Evolutionary conservation across 2,797 vertebrate species (phyloP).

Genomic region (Pseudochaenichthys georgianus): DNA sequence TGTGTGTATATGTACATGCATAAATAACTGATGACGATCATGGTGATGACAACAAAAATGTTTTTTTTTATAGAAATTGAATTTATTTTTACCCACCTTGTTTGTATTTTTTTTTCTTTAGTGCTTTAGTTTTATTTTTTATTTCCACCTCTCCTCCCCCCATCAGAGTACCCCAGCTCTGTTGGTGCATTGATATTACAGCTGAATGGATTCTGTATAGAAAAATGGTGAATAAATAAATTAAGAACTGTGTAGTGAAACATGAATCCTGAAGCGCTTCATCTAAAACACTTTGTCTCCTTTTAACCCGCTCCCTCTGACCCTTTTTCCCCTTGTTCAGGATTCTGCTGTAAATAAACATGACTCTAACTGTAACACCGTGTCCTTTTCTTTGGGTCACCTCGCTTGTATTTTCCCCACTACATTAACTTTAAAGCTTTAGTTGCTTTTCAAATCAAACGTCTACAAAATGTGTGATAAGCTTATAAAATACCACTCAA

Average conservation of each 20-base stretch:
- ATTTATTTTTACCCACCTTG: constrained; percentile 71
- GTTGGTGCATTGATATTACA: constrained; percentile 72
- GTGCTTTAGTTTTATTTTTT: constrained; percentile 54
- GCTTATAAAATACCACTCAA: neutral
- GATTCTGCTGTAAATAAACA: constrained; percentile 91
- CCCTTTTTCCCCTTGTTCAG: constrained; percentile 73
- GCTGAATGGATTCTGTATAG: constrained; percentile 87
- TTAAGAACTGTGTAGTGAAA: constrained; percentile 87
- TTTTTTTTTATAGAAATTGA: constrained; percentile 66
- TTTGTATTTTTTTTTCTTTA: constrained; percentile 64
- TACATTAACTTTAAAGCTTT: neutral
- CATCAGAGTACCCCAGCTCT: constrained; percentile 72
- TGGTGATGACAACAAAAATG: constrained; percentile 58
- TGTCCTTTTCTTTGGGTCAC: constrained; percentile 35
- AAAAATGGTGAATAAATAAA: constrained; percentile 84
- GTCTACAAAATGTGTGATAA: neutral
- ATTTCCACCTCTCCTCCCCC: constrained; percentile 49
- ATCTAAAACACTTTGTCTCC: constrained; percentile 80
- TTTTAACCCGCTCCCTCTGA: constrained; percentile 62
- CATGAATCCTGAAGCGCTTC: constrained; percentile 83
- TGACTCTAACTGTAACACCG: constrained; percentile 86
- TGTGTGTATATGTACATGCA: constrained; percentile 69
- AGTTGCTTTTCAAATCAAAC: neutral
- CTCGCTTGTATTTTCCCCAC: neutral
- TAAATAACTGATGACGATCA: constrained; percentile 73